Percentiles rank a stretch among this genome's conserved stretches.
Conservation (phyloP, 2,888 invertebrate species). For the Erynnis tages region DNA sequence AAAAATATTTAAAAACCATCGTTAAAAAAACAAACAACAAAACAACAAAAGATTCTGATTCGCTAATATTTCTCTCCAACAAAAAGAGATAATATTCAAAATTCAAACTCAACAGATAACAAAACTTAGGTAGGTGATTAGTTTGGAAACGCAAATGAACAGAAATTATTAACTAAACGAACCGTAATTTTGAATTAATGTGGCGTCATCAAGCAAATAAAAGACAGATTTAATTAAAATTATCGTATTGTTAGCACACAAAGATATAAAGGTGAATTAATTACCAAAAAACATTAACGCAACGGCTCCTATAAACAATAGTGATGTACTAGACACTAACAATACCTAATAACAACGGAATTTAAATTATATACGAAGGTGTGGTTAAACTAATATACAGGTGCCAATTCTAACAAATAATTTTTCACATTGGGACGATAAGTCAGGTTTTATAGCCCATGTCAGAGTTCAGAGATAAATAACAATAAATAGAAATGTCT, state of each 20-base stretch:
- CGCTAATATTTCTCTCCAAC: too few species aligned
- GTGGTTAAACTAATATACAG: conserved; percentile 51
- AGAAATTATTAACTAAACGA: background rate
- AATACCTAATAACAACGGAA: conserved; percentile 43
- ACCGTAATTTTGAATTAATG: background rate
- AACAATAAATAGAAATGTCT: conserved; percentile 45
- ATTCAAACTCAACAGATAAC: too few species aligned
- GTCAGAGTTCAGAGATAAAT: conserved; percentile 6
- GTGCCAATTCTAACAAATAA: conserved; percentile 43
- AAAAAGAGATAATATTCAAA: too few species aligned
- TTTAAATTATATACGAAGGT: conserved; percentile 40
- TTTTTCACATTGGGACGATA: too few species aligned
- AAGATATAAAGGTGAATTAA: conserved; percentile 33
- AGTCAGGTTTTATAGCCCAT: background rate
- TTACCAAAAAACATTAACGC: conserved; percentile 38
- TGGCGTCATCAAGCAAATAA: too few species aligned
- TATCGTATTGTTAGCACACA: background rate
- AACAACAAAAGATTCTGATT: too few species aligned
- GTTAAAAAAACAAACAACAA: too few species aligned
- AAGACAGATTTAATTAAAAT: background rate
- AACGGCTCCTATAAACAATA: conserved; percentile 54
- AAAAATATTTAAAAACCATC: too few species aligned
- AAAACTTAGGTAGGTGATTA: too few species aligned
- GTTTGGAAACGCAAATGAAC: too few species aligned
- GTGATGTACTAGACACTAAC: conserved; percentile 49